Percentiles rank a stretch among this genome's conserved stretches.
Evolutionary conservation across 1,140 invertebrate genomes (phyloP).

Genomic region (Dolichoris vasculosae): DNA sequence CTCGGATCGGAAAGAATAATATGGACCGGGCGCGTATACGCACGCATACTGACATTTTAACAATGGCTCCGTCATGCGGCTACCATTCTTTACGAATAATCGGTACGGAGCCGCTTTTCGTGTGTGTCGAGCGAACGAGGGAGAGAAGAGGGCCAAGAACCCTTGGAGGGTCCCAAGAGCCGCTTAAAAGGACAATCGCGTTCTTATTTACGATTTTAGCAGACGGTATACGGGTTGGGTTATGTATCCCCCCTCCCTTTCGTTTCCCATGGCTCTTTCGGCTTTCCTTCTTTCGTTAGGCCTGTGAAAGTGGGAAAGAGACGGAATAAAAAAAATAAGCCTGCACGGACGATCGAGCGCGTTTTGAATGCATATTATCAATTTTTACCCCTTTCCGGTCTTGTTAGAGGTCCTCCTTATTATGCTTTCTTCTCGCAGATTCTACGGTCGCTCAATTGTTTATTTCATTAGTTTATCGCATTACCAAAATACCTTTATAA

Average conservation of each 20-base stretch:
- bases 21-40: neutral
- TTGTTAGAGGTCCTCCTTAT: too few species aligned
- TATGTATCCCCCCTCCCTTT: neutral
- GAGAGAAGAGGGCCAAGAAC: neutral
- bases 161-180: slow-evolving; percentile 48
- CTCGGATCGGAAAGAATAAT: neutral
- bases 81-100: slow-evolving; percentile 65
- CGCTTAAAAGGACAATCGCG: slow-evolving; percentile 71
- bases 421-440: neutral
- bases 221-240: slow-evolving; percentile 51
- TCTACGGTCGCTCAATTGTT: neutral
- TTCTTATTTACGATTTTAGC: slow-evolving; percentile 69
- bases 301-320: neutral
- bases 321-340: too few species aligned
- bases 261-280: neutral
- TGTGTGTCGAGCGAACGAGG: slow-evolving; percentile 36
- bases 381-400: slow-evolving; percentile 43
- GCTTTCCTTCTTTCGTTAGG: slow-evolving; percentile 28
- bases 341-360: neutral
- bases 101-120: slow-evolving; percentile 54
- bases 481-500: too few species aligned
- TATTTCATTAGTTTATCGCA: too few species aligned
- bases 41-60: slow-evolving; percentile 52
- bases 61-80: slow-evolving; percentile 66
- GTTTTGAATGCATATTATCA: slow-evolving; percentile 35